Conservation (phyloP, 2,888 invertebrate species). For the Phasia obesa region DNA sequence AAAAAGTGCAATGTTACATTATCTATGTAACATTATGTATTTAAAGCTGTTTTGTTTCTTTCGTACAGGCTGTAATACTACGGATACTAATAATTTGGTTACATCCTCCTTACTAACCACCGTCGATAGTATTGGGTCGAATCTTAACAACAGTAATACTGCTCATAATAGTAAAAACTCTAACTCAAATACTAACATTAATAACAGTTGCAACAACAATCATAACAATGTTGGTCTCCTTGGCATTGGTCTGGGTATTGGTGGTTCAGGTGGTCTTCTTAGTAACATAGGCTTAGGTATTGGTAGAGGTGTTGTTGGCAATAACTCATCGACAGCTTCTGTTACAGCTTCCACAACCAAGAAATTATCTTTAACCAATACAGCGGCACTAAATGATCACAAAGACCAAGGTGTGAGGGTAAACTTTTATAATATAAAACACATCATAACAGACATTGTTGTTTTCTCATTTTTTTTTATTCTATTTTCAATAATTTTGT, state of each 20-base stretch:
- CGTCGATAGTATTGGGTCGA: slow-evolving; percentile 67
- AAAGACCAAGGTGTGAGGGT: slow-evolving; percentile 83
- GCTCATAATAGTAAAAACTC: slow-evolving; percentile 71
- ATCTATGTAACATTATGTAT: slow-evolving; percentile 11
- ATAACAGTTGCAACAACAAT: slow-evolving; percentile 82
- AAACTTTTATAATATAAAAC: slow-evolving; percentile 76
- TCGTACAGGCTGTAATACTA: slow-evolving; percentile 67
- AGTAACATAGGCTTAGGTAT: slow-evolving; percentile 70
- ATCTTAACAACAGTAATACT: slow-evolving; percentile 68
- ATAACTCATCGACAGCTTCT: slow-evolving; percentile 58
- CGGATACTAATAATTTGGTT: slow-evolving; percentile 66
- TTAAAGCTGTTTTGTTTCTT: slow-evolving; percentile 56
- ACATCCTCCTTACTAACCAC: slow-evolving; percentile 69
- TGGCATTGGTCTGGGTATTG: slow-evolving; percentile 70
- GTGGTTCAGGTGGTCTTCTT: slow-evolving; percentile 69
- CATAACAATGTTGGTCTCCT: slow-evolving; percentile 70
- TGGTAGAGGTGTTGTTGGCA: slow-evolving; percentile 61
- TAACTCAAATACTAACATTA: slow-evolving; percentile 76
- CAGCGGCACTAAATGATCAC: slow-evolving; percentile 78
- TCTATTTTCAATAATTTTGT: slow-evolving; percentile 8
- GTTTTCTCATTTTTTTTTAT: slow-evolving; percentile 45
- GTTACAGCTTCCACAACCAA: slow-evolving; percentile 78
- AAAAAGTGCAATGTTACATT: slow-evolving; percentile 1
- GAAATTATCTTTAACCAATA: slow-evolving; percentile 68
- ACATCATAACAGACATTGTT: slow-evolving; percentile 3